Conservation (phyloP, 2,797 vertebrate species). For the Notolabrus celidotus region DNA sequence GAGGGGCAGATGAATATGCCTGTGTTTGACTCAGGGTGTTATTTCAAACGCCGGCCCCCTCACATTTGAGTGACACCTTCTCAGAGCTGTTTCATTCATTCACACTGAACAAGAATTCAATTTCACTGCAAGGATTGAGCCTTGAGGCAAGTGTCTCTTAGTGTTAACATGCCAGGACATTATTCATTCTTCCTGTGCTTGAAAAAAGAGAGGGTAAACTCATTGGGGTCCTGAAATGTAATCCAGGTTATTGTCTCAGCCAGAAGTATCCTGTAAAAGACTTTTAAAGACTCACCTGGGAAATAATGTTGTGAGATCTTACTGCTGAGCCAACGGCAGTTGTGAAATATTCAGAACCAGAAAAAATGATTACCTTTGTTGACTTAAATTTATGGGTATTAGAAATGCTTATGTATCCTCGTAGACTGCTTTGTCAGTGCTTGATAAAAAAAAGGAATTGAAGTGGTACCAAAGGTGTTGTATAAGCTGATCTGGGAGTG, state of each 20-base stretch:
- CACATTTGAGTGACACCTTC: conserved; percentile 65
- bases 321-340: conserved; percentile 54
- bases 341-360: conserved; percentile 57
- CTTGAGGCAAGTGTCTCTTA: conserved; percentile 72
- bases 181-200: conserved; percentile 81
- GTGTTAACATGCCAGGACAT: conserved; percentile 84
- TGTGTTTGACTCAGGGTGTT: conserved; percentile 58
- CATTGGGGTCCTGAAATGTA: conserved; percentile 63
- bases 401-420: conserved; percentile 35
- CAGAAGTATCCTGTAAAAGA: conserved; percentile 65
- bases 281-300: conserved; percentile 57
- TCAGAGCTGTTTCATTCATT: conserved; percentile 74
- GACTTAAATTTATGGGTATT: conserved; percentile 60
- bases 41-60: conserved; percentile 52
- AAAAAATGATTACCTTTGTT: conserved; percentile 58
- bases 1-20: conserved; percentile 60
- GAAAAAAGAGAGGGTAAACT: conserved; percentile 54
- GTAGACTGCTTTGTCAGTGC: conserved; percentile 35
- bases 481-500: conserved; percentile 45
- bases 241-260: conserved; percentile 58
- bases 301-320: conserved; percentile 67
- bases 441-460: conserved; percentile 38
- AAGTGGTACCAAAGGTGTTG: conserved; percentile 42
- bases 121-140: conserved; percentile 84
- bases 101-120: conserved; percentile 87